Evolutionary conservation across 2,888 invertebrate genomes (phyloP), one percentile per base, ranked within the genome.

Genomic region (Thyatira batis): DNA sequence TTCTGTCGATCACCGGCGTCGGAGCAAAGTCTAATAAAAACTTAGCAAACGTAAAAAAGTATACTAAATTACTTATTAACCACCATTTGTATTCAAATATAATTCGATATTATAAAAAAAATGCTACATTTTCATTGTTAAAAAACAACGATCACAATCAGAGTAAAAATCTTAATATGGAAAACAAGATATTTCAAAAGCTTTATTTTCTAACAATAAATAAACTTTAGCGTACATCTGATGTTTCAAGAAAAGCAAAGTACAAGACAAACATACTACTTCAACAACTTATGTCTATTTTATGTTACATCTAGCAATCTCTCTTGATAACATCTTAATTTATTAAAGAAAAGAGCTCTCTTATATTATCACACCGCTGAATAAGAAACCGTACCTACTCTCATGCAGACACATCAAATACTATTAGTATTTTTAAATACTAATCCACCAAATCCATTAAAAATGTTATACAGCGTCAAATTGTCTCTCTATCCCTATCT

Each of bases 1-100:
- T 66, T 66, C 20, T 48, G 25, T 33, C 49, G 21, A 44, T 21
- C 33, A 30, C 20, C 4, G 25, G 25, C 25, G 43, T 51, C 10
- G 20, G 17, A 11, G 10, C 27, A 9, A 48, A 28, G 10, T 46
- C 25, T n/a, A 23, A 45, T 45, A 13, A 23, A 25, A 23, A 6
- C 21, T 21, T 43, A 13, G 2, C 6, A 13, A n/a, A 23, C 23
- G 23, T 39, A 39, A 39, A 39, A 30, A 39, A 17, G 39, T 17
- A 17, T 39, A 8, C 17, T 3, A 17, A 17, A 17, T 17, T 17
- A 33, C 33, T 33, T 5, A 33, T 3, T 33, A 2, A 33, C n/a
- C 3, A 6, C 6, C n/a, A 33, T 33, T 30, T 11, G 5, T 11
- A 30, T 30, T 11, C 3, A 30, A 2, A 27, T 11, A 11, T 3